phyloP scores from a whole-genome alignment of 1,140 invertebrate genomes.

The Drosophila varians region DNA sequence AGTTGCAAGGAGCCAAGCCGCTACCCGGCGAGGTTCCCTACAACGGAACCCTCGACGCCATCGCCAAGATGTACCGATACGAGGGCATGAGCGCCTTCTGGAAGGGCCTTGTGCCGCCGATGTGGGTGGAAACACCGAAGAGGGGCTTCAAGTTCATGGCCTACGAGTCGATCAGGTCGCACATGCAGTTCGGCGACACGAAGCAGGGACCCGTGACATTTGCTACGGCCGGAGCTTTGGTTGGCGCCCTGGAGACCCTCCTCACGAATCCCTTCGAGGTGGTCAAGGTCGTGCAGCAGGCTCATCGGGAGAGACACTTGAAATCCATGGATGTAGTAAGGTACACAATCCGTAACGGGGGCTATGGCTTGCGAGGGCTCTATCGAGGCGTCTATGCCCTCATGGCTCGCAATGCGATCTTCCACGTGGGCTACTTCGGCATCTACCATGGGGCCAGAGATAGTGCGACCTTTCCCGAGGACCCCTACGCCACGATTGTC shows the following conservation, averaged over 20 bases:
- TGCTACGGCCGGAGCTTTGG: constrained; percentile 91
- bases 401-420: constrained; percentile 92
- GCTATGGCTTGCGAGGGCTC: constrained; percentile 90
- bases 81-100: constrained; percentile 93
- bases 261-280: constrained; percentile 97
- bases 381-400: constrained; percentile 94
- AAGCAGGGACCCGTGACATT: constrained; percentile 90
- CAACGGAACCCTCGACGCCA: constrained; percentile 91
- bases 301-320: constrained; percentile 86
- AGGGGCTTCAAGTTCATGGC: constrained; percentile 95
- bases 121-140: constrained; percentile 96
- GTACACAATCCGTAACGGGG: constrained; percentile 89
- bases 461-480: constrained; percentile 87
- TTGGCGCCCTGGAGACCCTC: constrained; percentile 93
- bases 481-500: constrained; percentile 87
- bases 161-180: constrained; percentile 94
- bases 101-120: constrained; percentile 95
- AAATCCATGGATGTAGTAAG: constrained; percentile 91
- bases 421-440: constrained; percentile 96
- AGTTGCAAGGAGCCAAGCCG: constrained; percentile 14
- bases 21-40: constrained; percentile 85
- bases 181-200: constrained; percentile 90
- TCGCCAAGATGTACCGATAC: constrained; percentile 92
- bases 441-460: constrained; percentile 95
- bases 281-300: constrained; percentile 93